phyloP scores from a whole-genome alignment of 2,113 vertebrate genomes.

The Elephantulus edwardii region DNA sequence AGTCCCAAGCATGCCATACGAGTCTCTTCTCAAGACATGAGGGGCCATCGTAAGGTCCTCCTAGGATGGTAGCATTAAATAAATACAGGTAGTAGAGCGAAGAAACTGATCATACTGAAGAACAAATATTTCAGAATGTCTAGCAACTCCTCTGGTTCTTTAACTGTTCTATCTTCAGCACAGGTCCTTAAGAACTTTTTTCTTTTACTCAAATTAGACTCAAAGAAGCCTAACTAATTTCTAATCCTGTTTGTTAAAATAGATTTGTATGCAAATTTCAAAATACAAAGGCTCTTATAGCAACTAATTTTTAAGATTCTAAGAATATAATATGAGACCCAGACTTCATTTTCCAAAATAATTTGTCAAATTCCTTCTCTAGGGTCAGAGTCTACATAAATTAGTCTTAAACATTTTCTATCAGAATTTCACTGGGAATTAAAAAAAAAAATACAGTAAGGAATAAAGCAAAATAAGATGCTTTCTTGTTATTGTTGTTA shows the following conservation, averaged over 20 bases:
- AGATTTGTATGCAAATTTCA: constrained; percentile 17
- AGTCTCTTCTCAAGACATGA: too few relatives aligned
- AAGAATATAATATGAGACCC: constrained; percentile 13
- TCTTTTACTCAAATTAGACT: too few relatives aligned
- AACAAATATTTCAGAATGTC: background rate
- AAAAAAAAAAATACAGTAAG: background rate
- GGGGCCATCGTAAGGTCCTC: too few relatives aligned
- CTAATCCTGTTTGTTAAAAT: background rate
- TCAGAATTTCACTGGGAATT: background rate
- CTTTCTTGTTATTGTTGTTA: too few relatives aligned
- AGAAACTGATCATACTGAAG: background rate
- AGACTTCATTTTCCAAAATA: background rate
- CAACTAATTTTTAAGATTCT: constrained; percentile 16
- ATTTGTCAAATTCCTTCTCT: background rate
- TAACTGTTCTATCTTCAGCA: background rate
- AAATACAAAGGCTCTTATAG: background rate
- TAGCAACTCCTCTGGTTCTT: background rate
- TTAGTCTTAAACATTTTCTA: constrained; percentile 3
- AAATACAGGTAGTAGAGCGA: background rate
- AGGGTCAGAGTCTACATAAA: background rate
- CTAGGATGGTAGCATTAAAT: background rate
- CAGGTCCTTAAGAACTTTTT: background rate
- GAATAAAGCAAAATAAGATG: background rate
- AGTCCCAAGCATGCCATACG: too few relatives aligned
- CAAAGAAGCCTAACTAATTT: constrained; percentile 1